Percentiles rank a stretch among this genome's conserved stretches.
Conservation (phyloP, 2,888 invertebrate species). For the Platycheirus albimanus region DNA sequence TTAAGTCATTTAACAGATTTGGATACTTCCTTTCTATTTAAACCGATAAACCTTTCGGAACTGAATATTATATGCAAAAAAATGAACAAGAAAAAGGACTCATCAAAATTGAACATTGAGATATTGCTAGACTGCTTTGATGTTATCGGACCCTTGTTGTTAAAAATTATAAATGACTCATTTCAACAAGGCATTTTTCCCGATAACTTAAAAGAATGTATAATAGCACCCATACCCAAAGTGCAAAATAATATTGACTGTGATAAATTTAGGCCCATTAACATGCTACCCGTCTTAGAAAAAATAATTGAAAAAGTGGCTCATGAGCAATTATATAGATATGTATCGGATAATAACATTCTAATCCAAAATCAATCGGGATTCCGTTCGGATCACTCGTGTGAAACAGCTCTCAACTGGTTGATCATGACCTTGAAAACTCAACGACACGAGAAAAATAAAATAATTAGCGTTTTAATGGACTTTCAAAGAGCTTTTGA, state of each 20-base stretch:
- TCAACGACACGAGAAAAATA: background rate
- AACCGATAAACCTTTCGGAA: background rate
- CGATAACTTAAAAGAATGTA: no score
- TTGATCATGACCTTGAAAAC: constrained; percentile 1
- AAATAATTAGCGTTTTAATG: background rate
- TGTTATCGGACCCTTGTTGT: background rate
- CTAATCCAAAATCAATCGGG: background rate
- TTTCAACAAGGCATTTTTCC: no score
- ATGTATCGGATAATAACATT: background rate
- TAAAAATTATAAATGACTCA: no score
- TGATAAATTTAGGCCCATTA: background rate
- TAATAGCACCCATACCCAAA: no score
- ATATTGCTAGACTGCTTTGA: constrained; percentile 2
- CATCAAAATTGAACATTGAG: background rate
- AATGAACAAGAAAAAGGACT: background rate
- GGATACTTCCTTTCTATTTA: background rate
- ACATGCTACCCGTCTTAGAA: background rate
- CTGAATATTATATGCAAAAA: background rate
- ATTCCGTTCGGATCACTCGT: background rate
- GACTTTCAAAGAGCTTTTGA: constrained; percentile 14
- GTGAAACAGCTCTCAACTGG: background rate
- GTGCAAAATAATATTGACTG: background rate
- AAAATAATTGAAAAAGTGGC: background rate
- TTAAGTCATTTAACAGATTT: background rate
- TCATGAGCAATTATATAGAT: background rate